These are phyloP conservation scores for Neopelma chrysocephalum DNA, from an alignment of 2,797 vertebrate species.

Conservation along the genomic window DNA sequence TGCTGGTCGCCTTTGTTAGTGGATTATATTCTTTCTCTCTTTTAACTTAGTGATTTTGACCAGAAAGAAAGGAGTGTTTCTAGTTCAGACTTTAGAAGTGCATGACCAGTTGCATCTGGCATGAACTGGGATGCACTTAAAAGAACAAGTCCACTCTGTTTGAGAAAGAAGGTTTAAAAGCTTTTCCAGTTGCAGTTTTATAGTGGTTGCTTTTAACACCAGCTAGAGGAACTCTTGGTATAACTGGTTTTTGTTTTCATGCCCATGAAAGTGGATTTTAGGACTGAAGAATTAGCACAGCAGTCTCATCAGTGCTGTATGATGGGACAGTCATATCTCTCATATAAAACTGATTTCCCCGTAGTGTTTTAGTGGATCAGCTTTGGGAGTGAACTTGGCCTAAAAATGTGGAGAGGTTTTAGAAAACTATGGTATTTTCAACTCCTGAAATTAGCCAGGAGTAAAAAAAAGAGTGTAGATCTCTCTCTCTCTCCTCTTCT, in stretches of 20 bases:
- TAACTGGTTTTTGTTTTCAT: neutral
- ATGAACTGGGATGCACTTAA: neutral
- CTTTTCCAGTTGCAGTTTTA: neutral
- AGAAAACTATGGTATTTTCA: neutral
- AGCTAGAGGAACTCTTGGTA: neutral
- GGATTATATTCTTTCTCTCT: constrained; percentile 12
- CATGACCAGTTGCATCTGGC: neutral
- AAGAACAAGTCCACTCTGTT: neutral
- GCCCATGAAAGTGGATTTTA: neutral
- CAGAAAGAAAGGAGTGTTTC: neutral
- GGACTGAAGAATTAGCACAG: neutral
- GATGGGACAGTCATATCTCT: neutral
- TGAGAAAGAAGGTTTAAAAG: neutral
- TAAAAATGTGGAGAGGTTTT: neutral
- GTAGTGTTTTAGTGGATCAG: neutral
- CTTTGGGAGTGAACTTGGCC: neutral
- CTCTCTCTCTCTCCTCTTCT: too few relatives aligned
- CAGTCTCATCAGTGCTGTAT: neutral
- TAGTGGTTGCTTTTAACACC: neutral
- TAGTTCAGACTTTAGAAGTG: neutral
- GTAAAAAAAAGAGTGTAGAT: neutral
- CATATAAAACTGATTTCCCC: neutral
- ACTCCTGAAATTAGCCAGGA: neutral
- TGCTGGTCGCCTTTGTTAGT: neutral
- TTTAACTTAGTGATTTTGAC: neutral